Percentiles rank a stretch among this genome's conserved stretches.
Conservation (phyloP, 2,888 invertebrate species). For the Plebejus melissa region DNA sequence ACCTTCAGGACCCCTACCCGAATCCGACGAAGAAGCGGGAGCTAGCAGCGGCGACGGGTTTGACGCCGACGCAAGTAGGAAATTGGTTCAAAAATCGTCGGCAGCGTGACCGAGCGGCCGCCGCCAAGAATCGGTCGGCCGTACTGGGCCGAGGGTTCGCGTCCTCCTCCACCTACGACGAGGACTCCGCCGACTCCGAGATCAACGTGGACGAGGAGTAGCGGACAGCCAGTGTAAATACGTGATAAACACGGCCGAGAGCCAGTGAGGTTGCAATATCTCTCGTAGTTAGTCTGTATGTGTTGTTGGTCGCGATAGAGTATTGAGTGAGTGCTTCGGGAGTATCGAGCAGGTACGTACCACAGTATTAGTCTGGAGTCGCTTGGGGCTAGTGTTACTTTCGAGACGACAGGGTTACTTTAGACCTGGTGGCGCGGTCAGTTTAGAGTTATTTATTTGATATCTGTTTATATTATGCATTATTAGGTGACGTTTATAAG, state of each 20-base stretch:
- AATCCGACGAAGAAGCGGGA: constrained; percentile 97
- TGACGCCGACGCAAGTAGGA: constrained; percentile 96
- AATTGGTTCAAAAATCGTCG: constrained; percentile 99
- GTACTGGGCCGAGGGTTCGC: constrained; percentile 72
- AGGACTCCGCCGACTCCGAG: constrained; percentile 74
- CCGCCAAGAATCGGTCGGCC: constrained; percentile 97
- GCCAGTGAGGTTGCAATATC: constrained; percentile 51
- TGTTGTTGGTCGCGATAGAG: constrained; percentile 52
- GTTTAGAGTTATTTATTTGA: constrained; percentile 46
- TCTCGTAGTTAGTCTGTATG: constrained; percentile 43
- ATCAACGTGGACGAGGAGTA: constrained; percentile 76
- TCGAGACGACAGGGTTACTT: constrained; percentile 29
- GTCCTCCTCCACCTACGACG: constrained; percentile 74
- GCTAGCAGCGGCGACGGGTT: constrained; percentile 95
- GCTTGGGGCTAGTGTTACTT: constrained; percentile 12
- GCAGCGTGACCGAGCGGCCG: constrained; percentile 96
- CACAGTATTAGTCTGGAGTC: constrained; percentile 31
- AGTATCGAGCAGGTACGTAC: constrained; percentile 68
- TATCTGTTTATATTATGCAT: constrained; percentile 43
- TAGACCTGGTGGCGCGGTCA: constrained; percentile 34
- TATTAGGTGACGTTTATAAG: constrained; percentile 43
- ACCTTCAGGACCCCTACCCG: constrained; percentile 98
- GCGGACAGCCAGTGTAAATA: constrained; percentile 60
- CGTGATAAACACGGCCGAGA: constrained; percentile 45
- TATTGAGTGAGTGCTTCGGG: constrained; percentile 65